These are phyloP conservation scores for Dyspetes luteomarginatus DNA, from an alignment of 2,888 invertebrate genomes.

Conservation along the genomic window DNA sequence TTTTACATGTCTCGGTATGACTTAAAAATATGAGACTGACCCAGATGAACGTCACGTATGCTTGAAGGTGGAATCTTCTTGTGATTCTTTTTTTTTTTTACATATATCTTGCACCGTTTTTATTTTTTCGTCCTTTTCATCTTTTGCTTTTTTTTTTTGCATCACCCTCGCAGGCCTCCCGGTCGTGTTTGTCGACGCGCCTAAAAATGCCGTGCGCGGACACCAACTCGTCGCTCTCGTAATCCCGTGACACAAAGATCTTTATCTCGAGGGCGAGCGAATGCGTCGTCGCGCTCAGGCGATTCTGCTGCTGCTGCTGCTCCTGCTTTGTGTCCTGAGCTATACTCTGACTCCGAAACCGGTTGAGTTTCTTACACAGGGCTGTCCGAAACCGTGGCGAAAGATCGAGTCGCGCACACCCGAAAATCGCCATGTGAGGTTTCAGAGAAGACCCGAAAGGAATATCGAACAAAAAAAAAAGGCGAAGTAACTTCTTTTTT, in stretches of 20 bases:
- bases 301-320: conserved; percentile 27
- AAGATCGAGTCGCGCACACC: conserved; percentile 23
- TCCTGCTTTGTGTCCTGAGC: conserved; percentile 39
- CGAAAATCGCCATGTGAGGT: conserved; percentile 10
- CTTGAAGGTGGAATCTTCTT: conserved; percentile 35
- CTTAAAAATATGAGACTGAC: conserved; percentile 10
- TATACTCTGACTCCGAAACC: conserved; percentile 48
- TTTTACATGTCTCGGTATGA: too few relatives aligned
- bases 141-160: conserved; percentile 8
- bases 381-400: conserved; percentile 35
- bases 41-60: conserved; percentile 47
- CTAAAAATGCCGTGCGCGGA: conserved; percentile 30
- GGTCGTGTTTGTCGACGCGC: conserved; percentile 8
- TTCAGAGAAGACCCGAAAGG: background rate
- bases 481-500: background rate
- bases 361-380: conserved; percentile 36
- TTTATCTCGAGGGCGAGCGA: conserved; percentile 56
- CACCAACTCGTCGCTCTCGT: conserved; percentile 63
- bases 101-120: background rate
- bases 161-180: conserved; percentile 8
- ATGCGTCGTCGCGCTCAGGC: conserved; percentile 50
- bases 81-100: conserved; percentile 24
- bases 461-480: background rate
- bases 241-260: conserved; percentile 65
- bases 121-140: conserved; percentile 1